Base-by-base conservation (phyloP, 2,888 invertebrate species). In the Malacosoma neustria region DNA sequence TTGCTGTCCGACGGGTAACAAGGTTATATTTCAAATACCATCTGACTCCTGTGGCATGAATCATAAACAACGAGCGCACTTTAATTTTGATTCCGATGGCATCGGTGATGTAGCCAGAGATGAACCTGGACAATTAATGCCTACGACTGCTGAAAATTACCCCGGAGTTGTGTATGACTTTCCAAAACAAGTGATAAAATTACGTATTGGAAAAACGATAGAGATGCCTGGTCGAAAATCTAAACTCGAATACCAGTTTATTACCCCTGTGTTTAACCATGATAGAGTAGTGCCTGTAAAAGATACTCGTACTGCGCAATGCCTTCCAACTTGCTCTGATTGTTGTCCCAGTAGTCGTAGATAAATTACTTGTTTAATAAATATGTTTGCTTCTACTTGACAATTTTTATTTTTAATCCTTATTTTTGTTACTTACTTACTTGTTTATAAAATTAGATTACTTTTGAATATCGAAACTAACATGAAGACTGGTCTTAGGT, bases 1-100 rank as follows among this genome's bases (percentile, higher is more conserved):
- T 84, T 85, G 84, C 82, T 85, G 82, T 50, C 81, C 82, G 48
- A 48, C 73, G 63, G 84, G 82, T 46, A 82, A 82, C 69, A 81
- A 80, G 65, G 73, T 85, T 43, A 54, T 81, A 59, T 85, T 85
- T 54, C 76, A 82, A 75, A 57, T 85, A 58, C 81, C 84, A 31
- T 55, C 64, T 46, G 79, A 81, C 48, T 52, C 70, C 45, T 84
- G 84, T 56, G 66, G 60, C 37, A 61, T 54, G 54, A 71, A 68
- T 38, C 84, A 84, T 54, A 79, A 69, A 47, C 81, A 81, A 50
- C 73, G 81, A 39, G 62, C 77, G 15, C 69, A 80, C 52, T 84
- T 80, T 67, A 74, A 73, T 59, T 64, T 70, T 47, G 69, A 65
- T n/a, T 74, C 75, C 11, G 72, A 81, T 33, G 84, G 84, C 38